These are phyloP conservation scores for Diachasmimorpha longicaudata DNA, from an alignment of 1,140 invertebrate species.

Conservation along the genomic window DNA sequence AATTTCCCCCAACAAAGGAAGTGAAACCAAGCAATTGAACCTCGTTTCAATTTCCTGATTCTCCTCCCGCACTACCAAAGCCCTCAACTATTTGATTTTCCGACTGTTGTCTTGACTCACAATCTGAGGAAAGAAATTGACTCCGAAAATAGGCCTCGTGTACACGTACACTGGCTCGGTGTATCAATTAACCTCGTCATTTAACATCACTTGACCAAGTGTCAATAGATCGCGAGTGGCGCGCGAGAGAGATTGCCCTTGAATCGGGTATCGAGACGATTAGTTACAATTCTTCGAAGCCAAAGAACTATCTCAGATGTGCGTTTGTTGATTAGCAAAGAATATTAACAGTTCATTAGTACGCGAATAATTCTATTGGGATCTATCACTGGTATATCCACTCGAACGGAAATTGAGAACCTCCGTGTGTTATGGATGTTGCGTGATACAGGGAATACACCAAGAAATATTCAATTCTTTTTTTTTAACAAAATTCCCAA, in stretches of 20 bases:
- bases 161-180: background rate
- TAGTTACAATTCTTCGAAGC: background rate
- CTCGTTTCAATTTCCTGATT: background rate
- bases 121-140: background rate
- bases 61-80: background rate
- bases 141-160: background rate
- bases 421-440: background rate
- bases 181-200: constrained; percentile 46
- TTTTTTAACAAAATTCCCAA: background rate
- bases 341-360: too few relatives aligned
- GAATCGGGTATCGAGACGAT: constrained; percentile 1
- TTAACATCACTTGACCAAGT: constrained; percentile 58
- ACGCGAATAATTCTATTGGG: too few relatives aligned
- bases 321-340: too few relatives aligned
- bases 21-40: background rate
- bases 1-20: background rate
- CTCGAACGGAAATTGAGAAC: background rate
- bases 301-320: too few relatives aligned
- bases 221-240: constrained; percentile 46
- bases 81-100: too few relatives aligned
- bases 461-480: background rate
- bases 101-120: too few relatives aligned
- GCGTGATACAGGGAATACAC: constrained; percentile 12
- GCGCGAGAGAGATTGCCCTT: constrained; percentile 17
- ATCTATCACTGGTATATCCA: background rate